Evolutionary conservation across 1,140 invertebrate species (phyloP).

Genomic region (Ridgeia piscesae): DNA sequence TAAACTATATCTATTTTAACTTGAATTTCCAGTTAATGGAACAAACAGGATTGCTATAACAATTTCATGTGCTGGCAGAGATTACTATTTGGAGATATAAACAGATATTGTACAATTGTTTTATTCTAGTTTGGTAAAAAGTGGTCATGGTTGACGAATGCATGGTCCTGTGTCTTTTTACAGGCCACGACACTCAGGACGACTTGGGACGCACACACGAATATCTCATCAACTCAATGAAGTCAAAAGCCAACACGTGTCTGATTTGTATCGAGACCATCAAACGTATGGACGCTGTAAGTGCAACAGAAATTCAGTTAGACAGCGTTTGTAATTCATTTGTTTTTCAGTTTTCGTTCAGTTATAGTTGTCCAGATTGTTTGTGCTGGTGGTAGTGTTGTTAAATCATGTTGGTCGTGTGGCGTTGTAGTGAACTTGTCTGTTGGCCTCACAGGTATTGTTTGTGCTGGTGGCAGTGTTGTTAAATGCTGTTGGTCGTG

Average conservation of each 20-base stretch:
- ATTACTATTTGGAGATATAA: too few relatives aligned
- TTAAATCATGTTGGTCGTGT: too few relatives aligned
- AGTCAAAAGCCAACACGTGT: conserved; percentile 78
- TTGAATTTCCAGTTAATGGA: not conserved
- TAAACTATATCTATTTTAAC: not conserved
- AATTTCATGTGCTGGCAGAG: too few relatives aligned
- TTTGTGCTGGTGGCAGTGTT: too few relatives aligned
- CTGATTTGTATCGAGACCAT: conserved; percentile 89
- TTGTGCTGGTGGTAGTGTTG: too few relatives aligned
- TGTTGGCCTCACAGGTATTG: too few relatives aligned
- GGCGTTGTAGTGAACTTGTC: too few relatives aligned
- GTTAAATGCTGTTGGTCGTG: too few relatives aligned
- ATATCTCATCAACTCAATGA: conserved; percentile 74
- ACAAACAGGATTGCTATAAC: too few relatives aligned
- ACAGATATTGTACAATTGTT: not conserved
- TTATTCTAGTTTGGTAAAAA: not conserved
- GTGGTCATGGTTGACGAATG: not conserved
- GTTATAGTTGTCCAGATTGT: too few relatives aligned
- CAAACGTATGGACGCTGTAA: conserved; percentile 76
- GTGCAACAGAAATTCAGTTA: conserved; percentile 28
- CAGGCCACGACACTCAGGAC: not conserved
- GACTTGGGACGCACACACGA: conserved; percentile 67
- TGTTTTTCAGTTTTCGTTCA: too few relatives aligned
- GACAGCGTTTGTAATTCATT: too few relatives aligned
- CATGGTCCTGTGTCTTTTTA: not conserved